These are phyloP conservation scores for Podarcis siculus DNA, from an alignment of 2,797 vertebrate species.

Conservation along the genomic window DNA sequence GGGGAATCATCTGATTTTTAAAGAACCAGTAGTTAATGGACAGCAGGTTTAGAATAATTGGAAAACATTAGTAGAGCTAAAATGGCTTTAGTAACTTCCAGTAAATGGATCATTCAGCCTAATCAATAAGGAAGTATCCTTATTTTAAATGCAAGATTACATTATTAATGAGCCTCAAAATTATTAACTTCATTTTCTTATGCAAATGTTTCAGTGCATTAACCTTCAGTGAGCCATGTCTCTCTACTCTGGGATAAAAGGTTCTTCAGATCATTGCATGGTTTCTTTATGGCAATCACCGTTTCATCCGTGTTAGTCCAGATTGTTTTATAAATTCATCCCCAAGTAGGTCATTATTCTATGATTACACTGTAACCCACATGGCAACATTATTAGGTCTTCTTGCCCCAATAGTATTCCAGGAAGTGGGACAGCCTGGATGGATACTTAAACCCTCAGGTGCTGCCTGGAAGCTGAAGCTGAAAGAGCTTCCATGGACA, in stretches of 20 bases:
- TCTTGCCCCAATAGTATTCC: neutral
- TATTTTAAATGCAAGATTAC: constrained; percentile 26
- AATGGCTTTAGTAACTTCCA: constrained; percentile 31
- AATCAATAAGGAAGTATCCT: constrained; percentile 28
- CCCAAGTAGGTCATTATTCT: neutral
- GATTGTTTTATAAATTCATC: neutral
- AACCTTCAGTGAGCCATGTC: neutral
- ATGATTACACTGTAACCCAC: neutral
- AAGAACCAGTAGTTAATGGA: constrained; percentile 7
- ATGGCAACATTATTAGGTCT: neutral
- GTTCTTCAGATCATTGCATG: neutral
- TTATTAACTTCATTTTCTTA: constrained; percentile 6
- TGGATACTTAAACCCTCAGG: neutral
- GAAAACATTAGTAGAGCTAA: constrained; percentile 11
- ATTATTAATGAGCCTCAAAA: constrained; percentile 7
- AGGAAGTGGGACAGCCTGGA: neutral
- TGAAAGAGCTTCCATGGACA: neutral
- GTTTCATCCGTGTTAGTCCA: neutral
- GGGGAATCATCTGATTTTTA: neutral
- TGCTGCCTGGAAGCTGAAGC: neutral
- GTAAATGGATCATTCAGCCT: neutral
- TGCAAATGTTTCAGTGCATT: neutral
- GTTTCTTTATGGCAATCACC: neutral
- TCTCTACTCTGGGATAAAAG: neutral
- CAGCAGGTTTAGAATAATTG: constrained; percentile 40